Base-by-base conservation (phyloP, 2,113 vertebrate genomes). In the Chrysemys picta region DNA sequence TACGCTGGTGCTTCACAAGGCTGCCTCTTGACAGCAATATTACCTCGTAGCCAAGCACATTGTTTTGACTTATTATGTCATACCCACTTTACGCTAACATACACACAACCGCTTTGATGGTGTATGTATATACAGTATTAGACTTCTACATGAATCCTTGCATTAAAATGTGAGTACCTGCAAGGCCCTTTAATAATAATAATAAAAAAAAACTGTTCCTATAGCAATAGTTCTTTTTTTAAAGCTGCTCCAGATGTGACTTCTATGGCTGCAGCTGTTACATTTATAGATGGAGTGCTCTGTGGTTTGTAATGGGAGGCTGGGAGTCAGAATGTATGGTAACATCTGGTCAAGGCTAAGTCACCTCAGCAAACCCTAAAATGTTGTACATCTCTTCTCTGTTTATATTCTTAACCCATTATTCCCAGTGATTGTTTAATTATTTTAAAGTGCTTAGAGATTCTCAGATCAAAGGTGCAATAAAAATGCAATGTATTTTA, bases 141-240 rank as follows among this genome's bases (percentile, higher is more conserved):
- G 69, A n/a, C 49, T 42, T 78, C 92, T 10, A 0, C 1, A 7
- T 76, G 49, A 21, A 4, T 69, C 87, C 88, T 24, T 11, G 2
- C 45, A 85, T 59, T 88, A 0, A 54, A 81, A 53, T 2, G 0
- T 3, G 53, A n/a, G 4, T 2, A 8, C 84, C 80, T 45, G n/a
- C 22, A 0, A 82, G 42, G 80, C 47, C 82, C 52, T 38, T 49
- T 24, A 1, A 0, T 25, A 19, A 0, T 25, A 19, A 14, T 45
- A 45, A 45, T 45, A 11, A 5, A 38, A 80, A 83, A 9, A 80
- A 24, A 24, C 82, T 50, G 1, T 13, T 87, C 84, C 89, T 31
- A 50, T 72, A 0, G 24, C 54, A 50, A 4, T 0, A 5, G 62
- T 4, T 82, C 65, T 65, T 86, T 65, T 62, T 6, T 24, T 47